Evolutionary conservation across 2,888 invertebrate genomes (phyloP).

Genomic region (Spisula solida): DNA sequence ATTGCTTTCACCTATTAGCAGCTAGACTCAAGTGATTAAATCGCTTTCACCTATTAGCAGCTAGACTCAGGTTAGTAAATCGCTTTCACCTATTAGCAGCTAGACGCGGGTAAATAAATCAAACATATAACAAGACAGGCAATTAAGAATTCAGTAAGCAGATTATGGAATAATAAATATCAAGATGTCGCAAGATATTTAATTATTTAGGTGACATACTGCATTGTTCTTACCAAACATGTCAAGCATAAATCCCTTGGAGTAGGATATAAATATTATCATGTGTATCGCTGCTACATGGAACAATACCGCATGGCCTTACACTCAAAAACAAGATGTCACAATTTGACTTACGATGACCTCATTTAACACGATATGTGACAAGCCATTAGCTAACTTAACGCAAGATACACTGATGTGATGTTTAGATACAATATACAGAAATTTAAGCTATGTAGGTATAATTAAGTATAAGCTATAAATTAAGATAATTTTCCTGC

Average conservation of each 20-base stretch:
- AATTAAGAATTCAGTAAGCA: not conserved
- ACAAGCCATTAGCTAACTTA: not conserved
- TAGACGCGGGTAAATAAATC: not conserved
- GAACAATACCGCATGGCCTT: not conserved
- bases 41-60: too few relatives aligned
- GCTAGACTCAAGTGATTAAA: too few relatives aligned
- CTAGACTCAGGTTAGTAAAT: not conserved
- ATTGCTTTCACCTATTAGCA: too few relatives aligned
- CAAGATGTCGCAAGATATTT: not conserved
- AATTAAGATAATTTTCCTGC: too few relatives aligned
- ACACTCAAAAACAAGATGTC: not conserved
- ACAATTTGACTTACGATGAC: conserved; percentile 12
- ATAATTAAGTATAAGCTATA: not conserved
- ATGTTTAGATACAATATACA: not conserved
- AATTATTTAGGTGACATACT: not conserved
- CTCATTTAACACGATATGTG: conserved; percentile 4
- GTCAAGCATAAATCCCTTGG: not conserved
- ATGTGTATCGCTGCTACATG: not conserved
- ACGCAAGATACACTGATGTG: not conserved
- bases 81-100: not conserved
- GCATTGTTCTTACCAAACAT: not conserved
- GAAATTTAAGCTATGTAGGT: not conserved
- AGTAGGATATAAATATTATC: not conserved
- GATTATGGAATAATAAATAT: not conserved
- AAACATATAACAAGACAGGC: not conserved